Percentiles rank a stretch among this genome's conserved stretches.
Conservation (phyloP, 2,888 invertebrate genomes). For the Leucophenga montana region DNA sequence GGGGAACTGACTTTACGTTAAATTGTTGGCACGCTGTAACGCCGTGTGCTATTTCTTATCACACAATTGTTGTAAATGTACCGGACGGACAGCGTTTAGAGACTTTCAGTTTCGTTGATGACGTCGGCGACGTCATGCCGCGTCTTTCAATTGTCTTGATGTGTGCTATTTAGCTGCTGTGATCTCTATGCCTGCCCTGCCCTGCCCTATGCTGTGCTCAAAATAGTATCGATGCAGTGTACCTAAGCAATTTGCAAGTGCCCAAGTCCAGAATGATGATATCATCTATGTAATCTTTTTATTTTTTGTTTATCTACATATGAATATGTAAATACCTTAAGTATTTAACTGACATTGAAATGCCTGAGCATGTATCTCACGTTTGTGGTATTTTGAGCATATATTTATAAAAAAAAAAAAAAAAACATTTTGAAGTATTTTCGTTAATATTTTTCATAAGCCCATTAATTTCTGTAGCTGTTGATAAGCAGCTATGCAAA, state of each 20-base stretch:
- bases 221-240: background rate
- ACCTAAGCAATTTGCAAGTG: background rate
- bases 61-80: background rate
- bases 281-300: conserved; percentile 2
- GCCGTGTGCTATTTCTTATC: conserved; percentile 15
- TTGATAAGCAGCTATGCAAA: conserved; percentile 25
- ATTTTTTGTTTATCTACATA: conserved; percentile 1
- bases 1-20: background rate
- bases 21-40: background rate
- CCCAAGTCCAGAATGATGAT: conserved; percentile 9
- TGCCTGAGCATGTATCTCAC: background rate
- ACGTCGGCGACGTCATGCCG: conserved; percentile 13
- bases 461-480: background rate
- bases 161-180: background rate
- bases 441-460: background rate
- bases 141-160: background rate
- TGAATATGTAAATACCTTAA: background rate
- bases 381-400: conserved; percentile 4
- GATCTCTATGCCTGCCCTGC: background rate
- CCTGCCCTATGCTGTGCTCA: background rate
- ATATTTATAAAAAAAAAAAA: background rate
- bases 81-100: background rate
- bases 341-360: background rate
- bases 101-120: background rate
- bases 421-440: background rate